phyloP scores from a whole-genome alignment of 2,888 invertebrate species.

The Temnothorax unifasciatus region DNA sequence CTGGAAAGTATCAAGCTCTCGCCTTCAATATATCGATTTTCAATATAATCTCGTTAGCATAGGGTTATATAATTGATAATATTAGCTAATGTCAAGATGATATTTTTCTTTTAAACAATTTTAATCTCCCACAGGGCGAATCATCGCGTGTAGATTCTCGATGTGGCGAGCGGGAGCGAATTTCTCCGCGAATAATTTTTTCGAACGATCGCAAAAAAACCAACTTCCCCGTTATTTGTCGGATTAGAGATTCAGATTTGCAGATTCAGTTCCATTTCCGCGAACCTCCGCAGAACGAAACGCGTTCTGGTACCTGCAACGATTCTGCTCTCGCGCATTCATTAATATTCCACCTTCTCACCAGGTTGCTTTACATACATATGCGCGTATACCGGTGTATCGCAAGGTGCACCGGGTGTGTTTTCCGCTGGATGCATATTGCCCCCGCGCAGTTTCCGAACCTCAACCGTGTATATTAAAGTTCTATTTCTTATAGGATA shows the following conservation, averaged over 20 bases:
- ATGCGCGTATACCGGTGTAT: slow-evolving; percentile 15
- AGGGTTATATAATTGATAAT: neutral
- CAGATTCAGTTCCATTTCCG: slow-evolving; percentile 19
- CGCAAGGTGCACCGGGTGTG: slow-evolving; percentile 18
- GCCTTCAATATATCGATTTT: slow-evolving; percentile 16
- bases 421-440: slow-evolving; percentile 45
- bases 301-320: slow-evolving; percentile 4
- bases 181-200: neutral
- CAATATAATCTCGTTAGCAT: neutral
- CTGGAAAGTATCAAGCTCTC: neutral
- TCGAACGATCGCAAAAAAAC: neutral
- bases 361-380: slow-evolving; percentile 28
- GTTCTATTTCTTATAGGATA: slow-evolving; percentile 30
- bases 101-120: slow-evolving; percentile 17
- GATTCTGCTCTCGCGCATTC: slow-evolving; percentile 9
- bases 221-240: neutral
- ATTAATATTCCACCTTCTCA: slow-evolving; percentile 53
- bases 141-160: neutral
- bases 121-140: neutral
- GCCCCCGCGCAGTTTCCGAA: slow-evolving; percentile 32
- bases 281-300: slow-evolving; percentile 15
- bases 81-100: neutral
- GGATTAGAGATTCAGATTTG: slow-evolving; percentile 22
- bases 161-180: neutral
- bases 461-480: slow-evolving; percentile 47